Evolutionary conservation across 2,888 invertebrate genomes (phyloP), one percentile per base, ranked within the genome.

Genomic region (Drosophila paramelanica): DNA sequence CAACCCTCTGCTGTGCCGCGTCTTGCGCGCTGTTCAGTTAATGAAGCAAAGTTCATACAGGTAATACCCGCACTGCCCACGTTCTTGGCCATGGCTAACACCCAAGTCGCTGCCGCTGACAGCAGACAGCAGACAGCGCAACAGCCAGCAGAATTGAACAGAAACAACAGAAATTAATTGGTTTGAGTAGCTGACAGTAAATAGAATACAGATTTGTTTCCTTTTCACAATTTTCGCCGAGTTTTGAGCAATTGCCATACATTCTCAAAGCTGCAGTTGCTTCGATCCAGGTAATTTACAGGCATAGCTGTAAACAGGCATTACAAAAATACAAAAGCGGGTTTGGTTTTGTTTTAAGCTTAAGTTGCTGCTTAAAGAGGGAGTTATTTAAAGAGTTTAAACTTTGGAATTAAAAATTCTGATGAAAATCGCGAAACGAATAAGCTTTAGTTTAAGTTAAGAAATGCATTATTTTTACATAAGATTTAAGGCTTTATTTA

Each of bases 21-120:
- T 71, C 58, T 52, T 50, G 38, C 39, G 41, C 46, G 62, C 56
- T 66, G 51, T 52, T 58, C 74, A 68, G 80, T 79, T 88, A 83
- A 88, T 83, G 83, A 83, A 64, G 74, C 72, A 69, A 73, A 70
- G 80, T 80, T 88, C 84, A 73, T 71, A 85, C 86, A 85, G 88
- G 88, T 72, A 77, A 58, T 49, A 51, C 64, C 58, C 67, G 53
- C 62, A 67, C 55, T 49, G 23, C 5, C 43, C 53, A 42, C 41
- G 43, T 50, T 59, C 55, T 56, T 67, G 50, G 57, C 61, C 65
- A n/a, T 61, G 74, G 67, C 73, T 25, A 71, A 49, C 57, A 57
- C 60, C 49, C 50, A 67, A 57, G 56, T 53, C 51, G 64, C 86
- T 75, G 88, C 50, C 53, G 43, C 64, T 76, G 82, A 73, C 79